These are phyloP conservation scores for Forbesichthys papilliferus DNA, from an alignment of 2,113 vertebrate genomes.

Conservation along the genomic window DNA sequence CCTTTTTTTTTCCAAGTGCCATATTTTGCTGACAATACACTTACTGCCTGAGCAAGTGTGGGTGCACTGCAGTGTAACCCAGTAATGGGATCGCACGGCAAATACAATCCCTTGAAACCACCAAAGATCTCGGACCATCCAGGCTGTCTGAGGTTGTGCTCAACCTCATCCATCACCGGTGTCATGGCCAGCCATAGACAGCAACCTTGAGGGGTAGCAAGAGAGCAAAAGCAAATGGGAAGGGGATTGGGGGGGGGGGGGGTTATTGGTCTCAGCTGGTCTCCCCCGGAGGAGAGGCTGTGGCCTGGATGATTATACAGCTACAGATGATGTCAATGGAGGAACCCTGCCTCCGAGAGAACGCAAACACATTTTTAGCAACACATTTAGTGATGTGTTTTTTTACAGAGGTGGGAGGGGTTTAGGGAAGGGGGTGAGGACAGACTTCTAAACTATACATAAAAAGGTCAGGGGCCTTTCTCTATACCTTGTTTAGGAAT, in stretches of 20 bases:
- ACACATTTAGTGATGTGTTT: conserved; percentile 41
- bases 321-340: conserved; percentile 71
- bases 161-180: conserved; percentile 65
- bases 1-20: conserved; percentile 23
- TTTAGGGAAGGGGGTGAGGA: conserved; percentile 4
- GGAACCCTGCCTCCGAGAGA: conserved; percentile 47
- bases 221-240: background rate
- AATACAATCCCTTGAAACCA: conserved; percentile 46
- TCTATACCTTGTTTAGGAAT: conserved; percentile 2
- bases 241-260: background rate
- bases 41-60: conserved; percentile 23
- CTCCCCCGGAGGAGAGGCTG: conserved; percentile 61
- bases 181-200: conserved; percentile 54
- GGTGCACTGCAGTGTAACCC: conserved; percentile 30
- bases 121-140: conserved; percentile 45
- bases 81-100: conserved; percentile 28
- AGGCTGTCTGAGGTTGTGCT: conserved; percentile 50
- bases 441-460: conserved; percentile 35
- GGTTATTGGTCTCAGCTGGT: conserved; percentile 62
- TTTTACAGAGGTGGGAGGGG: background rate
- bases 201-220: conserved; percentile 50
- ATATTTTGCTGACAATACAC: conserved; percentile 32
- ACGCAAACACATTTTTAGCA: conserved; percentile 46
- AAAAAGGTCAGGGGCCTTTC: conserved; percentile 49
- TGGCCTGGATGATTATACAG: conserved; percentile 72